Evolutionary conservation across 2,797 vertebrate genomes (phyloP).

Genomic region (Girardinus metallicus): DNA sequence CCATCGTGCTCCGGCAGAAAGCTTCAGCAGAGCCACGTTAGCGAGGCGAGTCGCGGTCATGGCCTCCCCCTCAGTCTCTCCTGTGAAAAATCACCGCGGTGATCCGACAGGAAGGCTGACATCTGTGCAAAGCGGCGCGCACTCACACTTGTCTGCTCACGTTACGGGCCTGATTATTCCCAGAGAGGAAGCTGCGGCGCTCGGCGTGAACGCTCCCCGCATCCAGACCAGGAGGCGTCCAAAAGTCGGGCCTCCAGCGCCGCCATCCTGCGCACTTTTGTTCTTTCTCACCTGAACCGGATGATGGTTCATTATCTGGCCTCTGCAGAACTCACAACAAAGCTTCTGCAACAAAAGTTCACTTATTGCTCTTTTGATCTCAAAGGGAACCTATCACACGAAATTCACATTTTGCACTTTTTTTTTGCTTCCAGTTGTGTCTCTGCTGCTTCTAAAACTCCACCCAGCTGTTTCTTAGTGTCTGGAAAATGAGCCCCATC

Average conservation of each 20-base stretch:
- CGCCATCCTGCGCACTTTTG: neutral
- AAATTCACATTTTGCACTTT: too few species aligned
- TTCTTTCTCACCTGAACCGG: neutral
- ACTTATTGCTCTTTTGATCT: slow-evolving; percentile 37
- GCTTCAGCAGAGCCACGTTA: slow-evolving; percentile 33
- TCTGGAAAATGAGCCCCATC: too few species aligned
- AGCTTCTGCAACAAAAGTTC: slow-evolving; percentile 28
- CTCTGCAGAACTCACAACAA: neutral
- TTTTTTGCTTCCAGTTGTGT: too few species aligned
- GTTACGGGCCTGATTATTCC: slow-evolving; percentile 64
- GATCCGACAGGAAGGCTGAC: slow-evolving; percentile 64
- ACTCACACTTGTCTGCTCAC: slow-evolving; percentile 68
- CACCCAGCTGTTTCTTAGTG: too few species aligned
- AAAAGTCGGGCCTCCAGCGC: neutral
- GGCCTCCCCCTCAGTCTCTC: slow-evolving; percentile 20
- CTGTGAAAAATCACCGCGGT: slow-evolving; percentile 60
- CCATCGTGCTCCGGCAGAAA: slow-evolving; percentile 16
- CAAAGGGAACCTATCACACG: neutral
- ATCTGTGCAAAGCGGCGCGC: slow-evolving; percentile 68
- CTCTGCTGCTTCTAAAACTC: too few species aligned
- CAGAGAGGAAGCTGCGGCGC: slow-evolving; percentile 48
- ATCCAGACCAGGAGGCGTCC: neutral
- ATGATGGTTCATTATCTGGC: neutral
- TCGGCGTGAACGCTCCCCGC: slow-evolving; percentile 22
- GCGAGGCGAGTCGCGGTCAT: slow-evolving; percentile 38